phyloP scores from a whole-genome alignment of 2,888 invertebrate genomes.

The Microctonus brassicae region DNA sequence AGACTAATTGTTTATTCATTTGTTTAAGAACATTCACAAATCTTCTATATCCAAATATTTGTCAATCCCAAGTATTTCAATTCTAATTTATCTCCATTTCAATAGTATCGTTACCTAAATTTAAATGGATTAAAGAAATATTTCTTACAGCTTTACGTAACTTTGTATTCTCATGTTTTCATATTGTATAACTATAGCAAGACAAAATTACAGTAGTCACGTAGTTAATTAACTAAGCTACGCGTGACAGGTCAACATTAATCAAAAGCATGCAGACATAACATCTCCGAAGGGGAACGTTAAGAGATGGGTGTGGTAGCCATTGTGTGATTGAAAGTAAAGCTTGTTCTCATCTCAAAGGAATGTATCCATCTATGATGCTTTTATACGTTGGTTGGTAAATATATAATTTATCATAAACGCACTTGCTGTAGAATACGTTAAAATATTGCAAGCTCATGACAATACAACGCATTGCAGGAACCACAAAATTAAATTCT shows the following conservation, averaged over 20 bases:
- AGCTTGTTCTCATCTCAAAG: not conserved
- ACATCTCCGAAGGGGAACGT: not conserved
- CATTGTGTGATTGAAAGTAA: not conserved
- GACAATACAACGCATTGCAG: too few species aligned
- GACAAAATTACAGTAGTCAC: conserved; percentile 9
- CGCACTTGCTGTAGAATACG: not conserved
- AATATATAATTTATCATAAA: not conserved
- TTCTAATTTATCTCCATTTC: too few species aligned
- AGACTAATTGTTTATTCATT: too few species aligned
- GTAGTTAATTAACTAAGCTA: conserved; percentile 33
- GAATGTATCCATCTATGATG: not conserved
- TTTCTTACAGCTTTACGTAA: too few species aligned
- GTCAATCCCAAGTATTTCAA: too few species aligned
- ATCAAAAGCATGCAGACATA: not conserved
- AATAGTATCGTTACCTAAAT: too few species aligned
- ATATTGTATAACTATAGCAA: not conserved
- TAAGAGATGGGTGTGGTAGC: not conserved
- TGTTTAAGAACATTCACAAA: too few species aligned
- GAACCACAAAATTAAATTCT: too few species aligned
- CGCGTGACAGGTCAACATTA: conserved; percentile 15
- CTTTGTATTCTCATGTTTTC: not conserved
- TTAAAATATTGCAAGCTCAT: too few species aligned
- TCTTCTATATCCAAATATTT: too few species aligned
- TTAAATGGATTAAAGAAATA: too few species aligned
- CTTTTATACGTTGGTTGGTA: not conserved